These are phyloP conservation scores for Gisinianus flammeolus DNA, from an alignment of 2,888 invertebrate species.

Conservation along the genomic window DNA sequence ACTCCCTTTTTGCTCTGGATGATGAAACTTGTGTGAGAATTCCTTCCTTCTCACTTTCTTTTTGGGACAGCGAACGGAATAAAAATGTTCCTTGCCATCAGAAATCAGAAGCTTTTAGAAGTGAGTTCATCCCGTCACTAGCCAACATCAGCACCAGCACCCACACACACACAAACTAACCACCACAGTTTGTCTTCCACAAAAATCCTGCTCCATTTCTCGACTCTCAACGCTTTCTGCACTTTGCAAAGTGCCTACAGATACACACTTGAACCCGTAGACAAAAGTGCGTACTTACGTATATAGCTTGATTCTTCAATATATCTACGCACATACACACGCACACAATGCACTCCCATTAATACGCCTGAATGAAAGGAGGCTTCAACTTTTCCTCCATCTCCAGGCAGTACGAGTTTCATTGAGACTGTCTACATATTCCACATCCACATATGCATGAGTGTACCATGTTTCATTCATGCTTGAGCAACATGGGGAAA, in stretches of 20 bases:
- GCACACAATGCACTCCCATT: neutral
- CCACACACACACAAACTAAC: neutral
- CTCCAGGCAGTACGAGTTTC: neutral
- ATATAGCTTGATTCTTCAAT: neutral
- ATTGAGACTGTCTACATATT: neutral
- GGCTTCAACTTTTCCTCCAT: neutral
- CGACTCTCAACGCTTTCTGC: neutral
- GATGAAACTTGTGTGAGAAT: neutral
- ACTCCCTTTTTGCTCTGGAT: neutral
- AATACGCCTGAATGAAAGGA: neutral
- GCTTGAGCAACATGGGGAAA: no score
- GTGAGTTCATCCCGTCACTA: neutral
- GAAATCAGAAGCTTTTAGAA: constrained; percentile 33
- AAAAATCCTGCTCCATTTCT: constrained; percentile 5
- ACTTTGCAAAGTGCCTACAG: constrained; percentile 29
- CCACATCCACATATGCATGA: no score
- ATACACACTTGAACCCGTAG: neutral
- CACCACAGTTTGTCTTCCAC: constrained; percentile 3
- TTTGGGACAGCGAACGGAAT: neutral
- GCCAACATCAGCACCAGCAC: neutral
- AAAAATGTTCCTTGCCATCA: constrained; percentile 2
- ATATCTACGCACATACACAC: neutral
- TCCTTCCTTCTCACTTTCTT: constrained; percentile 11
- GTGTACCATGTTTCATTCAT: no score
- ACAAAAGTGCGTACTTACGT: constrained; percentile 2